Percentiles rank a stretch among this genome's conserved stretches.
phyloP scores from a whole-genome alignment of 2,797 vertebrate species.

The Lindbergichthys nudifrons region DNA sequence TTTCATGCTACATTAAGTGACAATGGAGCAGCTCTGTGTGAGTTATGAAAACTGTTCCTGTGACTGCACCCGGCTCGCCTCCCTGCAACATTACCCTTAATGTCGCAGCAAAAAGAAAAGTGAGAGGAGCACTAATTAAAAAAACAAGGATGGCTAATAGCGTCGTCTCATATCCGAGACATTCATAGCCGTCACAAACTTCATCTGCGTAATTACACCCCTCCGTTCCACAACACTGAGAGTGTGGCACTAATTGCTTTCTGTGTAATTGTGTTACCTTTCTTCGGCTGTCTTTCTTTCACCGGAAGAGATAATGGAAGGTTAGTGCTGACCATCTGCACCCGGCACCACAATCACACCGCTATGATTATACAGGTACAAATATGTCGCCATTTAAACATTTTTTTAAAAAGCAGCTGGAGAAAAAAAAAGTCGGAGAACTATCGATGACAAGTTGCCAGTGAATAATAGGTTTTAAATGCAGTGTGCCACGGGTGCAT shows the following conservation, averaged over 20 bases:
- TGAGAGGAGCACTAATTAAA: conserved; percentile 59
- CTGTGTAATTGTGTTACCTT: conserved; percentile 78
- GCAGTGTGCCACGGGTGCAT: conserved; percentile 50
- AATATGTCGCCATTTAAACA: conserved; percentile 58
- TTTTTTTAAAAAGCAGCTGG: conserved; percentile 52
- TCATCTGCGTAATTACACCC: conserved; percentile 79
- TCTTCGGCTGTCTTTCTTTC: conserved; percentile 52
- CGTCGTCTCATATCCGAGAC: conserved; percentile 54
- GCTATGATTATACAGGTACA: conserved; percentile 48
- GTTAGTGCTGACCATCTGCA: conserved; percentile 75
- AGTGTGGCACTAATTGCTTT: conserved; percentile 79
- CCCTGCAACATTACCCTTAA: conserved; percentile 58
- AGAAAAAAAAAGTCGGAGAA: conserved; percentile 41
- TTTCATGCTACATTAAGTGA: conserved; percentile 41
- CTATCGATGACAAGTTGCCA: conserved; percentile 57
- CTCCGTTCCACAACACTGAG: conserved; percentile 76
- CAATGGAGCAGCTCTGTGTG: conserved; percentile 21
- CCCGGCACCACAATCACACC: conserved; percentile 45
- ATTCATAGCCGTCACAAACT: conserved; percentile 71
- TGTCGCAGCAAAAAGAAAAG: conserved; percentile 49
- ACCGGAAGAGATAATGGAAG: conserved; percentile 75
- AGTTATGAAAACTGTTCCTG: conserved; percentile 27
- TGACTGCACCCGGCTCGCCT: conserved; percentile 20
- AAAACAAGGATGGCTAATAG: conserved; percentile 62
- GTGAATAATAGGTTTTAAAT: conserved; percentile 72